These are phyloP conservation scores for Tympanoctomys barrerae DNA, from an alignment of 2,797 vertebrate genomes.

Conservation along the genomic window DNA sequence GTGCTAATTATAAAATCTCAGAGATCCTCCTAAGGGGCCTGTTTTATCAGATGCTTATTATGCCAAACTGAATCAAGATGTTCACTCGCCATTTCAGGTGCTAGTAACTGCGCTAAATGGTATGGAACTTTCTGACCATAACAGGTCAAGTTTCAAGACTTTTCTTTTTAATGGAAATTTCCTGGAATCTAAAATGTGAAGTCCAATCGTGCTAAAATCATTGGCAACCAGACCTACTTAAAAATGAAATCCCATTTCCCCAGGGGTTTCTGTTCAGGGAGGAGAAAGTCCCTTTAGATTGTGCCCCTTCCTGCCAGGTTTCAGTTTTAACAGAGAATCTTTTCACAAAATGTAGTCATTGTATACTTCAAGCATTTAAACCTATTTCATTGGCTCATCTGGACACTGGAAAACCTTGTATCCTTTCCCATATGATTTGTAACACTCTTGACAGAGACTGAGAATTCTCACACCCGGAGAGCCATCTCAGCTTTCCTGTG, in stretches of 20 bases:
- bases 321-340: slow-evolving; percentile 85
- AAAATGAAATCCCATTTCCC: slow-evolving; percentile 82
- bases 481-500: slow-evolving; percentile 11
- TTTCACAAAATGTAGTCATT: slow-evolving; percentile 86
- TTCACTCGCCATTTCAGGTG: slow-evolving; percentile 68
- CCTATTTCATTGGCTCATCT: slow-evolving; percentile 81
- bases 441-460: slow-evolving; percentile 65
- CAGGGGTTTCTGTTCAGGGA: slow-evolving; percentile 75
- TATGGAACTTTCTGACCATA: slow-evolving; percentile 70
- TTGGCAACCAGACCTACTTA: slow-evolving; percentile 59
- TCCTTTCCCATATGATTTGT: slow-evolving; percentile 82
- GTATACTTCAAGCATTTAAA: slow-evolving; percentile 78
- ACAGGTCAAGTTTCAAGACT: slow-evolving; percentile 79
- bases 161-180: slow-evolving; percentile 80
- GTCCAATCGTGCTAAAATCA: slow-evolving; percentile 76
- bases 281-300: slow-evolving; percentile 71
- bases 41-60: slow-evolving; percentile 57
- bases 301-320: slow-evolving; percentile 81
- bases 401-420: slow-evolving; percentile 86
- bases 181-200: slow-evolving; percentile 62
- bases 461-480: slow-evolving; percentile 80
- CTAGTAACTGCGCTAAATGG: slow-evolving; percentile 61
- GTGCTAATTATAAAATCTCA: slow-evolving; percentile 53
- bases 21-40: not conserved
- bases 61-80: slow-evolving; percentile 69